Evolutionary conservation across 2,113 vertebrate genomes (phyloP).

Genomic region (Echinops telfairi): DNA sequence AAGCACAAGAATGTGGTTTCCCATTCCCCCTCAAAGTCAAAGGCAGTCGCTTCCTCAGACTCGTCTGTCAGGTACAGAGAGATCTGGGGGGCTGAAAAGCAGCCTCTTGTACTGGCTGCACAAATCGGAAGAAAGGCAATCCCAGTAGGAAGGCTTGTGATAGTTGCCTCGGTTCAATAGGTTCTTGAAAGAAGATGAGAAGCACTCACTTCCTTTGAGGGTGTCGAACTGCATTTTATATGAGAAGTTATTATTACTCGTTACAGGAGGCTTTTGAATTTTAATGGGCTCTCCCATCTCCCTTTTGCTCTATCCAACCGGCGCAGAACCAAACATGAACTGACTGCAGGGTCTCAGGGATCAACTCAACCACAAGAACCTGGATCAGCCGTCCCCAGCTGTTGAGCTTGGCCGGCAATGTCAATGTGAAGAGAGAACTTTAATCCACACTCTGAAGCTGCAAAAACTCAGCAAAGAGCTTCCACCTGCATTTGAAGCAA

Average conservation of each 20-base stretch:
- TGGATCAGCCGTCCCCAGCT: not conserved
- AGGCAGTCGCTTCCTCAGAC: slow-evolving; percentile 35
- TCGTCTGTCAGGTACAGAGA: slow-evolving; percentile 22
- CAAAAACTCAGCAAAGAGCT: not conserved
- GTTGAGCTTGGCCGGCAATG: not conserved
- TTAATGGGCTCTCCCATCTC: not conserved
- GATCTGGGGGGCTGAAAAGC: slow-evolving; percentile 22
- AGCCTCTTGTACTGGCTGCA: not conserved
- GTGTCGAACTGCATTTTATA: slow-evolving; percentile 49
- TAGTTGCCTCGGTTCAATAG: slow-evolving; percentile 44
- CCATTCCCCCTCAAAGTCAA: slow-evolving; percentile 56
- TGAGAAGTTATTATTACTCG: slow-evolving; percentile 47
- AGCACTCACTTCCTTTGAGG: slow-evolving; percentile 21
- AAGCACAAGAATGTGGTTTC: slow-evolving; percentile 33
- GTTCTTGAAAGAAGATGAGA: slow-evolving; percentile 44
- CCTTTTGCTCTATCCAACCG: slow-evolving; percentile 20
- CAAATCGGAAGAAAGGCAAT: slow-evolving; percentile 6
- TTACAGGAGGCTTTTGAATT: slow-evolving; percentile 8
- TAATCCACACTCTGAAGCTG: not conserved
- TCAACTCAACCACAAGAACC: not conserved
- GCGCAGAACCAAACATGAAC: not conserved
- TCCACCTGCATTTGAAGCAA: not conserved
- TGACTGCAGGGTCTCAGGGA: not conserved
- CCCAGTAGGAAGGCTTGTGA: not conserved
- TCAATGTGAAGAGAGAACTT: not conserved